Percentiles rank a stretch among this genome's conserved stretches.
Conservation (phyloP, 1,140 invertebrate species). For the Drosophila nebulosa region DNA sequence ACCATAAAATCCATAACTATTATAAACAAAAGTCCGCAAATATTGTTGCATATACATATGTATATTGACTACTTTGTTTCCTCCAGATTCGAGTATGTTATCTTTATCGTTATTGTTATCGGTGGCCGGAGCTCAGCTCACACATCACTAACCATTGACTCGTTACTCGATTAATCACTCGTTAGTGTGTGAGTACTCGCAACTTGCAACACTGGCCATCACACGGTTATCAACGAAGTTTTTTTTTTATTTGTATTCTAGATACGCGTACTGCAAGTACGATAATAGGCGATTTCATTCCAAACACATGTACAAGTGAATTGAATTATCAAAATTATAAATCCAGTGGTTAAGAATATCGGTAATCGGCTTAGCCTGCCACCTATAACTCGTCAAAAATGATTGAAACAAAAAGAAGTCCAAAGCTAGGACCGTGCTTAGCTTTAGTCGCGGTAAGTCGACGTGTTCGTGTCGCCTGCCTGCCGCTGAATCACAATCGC, state of each 20-base stretch:
- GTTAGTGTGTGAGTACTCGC: background rate
- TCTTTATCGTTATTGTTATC: constrained; percentile 22
- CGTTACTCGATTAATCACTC: background rate
- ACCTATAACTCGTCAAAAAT: constrained; percentile 34
- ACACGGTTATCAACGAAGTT: constrained; percentile 34
- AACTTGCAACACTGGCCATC: constrained; percentile 7
- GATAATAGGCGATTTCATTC: constrained; percentile 37
- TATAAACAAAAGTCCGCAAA: constrained; percentile 74
- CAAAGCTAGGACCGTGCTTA: constrained; percentile 55
- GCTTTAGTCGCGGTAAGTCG: constrained; percentile 67
- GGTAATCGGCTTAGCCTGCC: constrained; percentile 32
- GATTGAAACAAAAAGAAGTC: constrained; percentile 53
- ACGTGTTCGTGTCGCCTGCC: constrained; percentile 50
- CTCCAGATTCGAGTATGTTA: constrained; percentile 35
- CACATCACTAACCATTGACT: background rate
- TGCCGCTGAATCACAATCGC: background rate
- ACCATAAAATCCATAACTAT: constrained; percentile 69
- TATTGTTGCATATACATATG: constrained; percentile 70
- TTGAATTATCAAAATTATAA: constrained; percentile 25
- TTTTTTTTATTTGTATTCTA: constrained; percentile 16
- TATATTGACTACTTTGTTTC: constrained; percentile 34
- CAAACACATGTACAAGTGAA: constrained; percentile 60
- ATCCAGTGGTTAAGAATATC: constrained; percentile 28
- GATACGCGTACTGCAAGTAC: constrained; percentile 33
- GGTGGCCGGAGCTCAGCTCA: background rate